phyloP scores from a whole-genome alignment of 2,113 vertebrate species.

The Cynopterus brachyotis region DNA sequence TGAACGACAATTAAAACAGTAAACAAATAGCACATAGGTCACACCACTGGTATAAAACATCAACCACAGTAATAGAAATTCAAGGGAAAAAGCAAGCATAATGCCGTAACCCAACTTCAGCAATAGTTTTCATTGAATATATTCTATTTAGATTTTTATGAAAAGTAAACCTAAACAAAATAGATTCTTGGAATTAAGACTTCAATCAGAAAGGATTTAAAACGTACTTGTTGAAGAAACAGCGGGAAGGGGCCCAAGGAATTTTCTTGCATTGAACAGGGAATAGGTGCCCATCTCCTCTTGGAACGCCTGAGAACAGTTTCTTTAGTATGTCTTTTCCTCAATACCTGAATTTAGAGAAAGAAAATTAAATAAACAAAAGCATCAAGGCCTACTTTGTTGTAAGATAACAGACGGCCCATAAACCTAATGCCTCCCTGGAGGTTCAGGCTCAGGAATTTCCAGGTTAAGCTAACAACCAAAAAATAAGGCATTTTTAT shows the following conservation, averaged over 20 bases:
- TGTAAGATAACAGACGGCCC: not conserved
- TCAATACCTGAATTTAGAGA: slow-evolving; percentile 56
- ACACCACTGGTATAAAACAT: not conserved
- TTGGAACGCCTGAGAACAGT: slow-evolving; percentile 86
- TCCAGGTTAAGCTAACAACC: not conserved
- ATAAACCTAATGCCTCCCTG: not conserved
- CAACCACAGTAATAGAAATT: not conserved
- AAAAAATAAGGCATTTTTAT: not conserved
- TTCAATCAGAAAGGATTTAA: not conserved
- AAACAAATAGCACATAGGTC: not conserved
- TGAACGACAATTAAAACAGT: not conserved
- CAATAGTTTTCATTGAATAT: not conserved
- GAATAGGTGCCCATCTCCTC: slow-evolving; percentile 92
- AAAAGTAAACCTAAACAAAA: not conserved
- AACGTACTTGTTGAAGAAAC: slow-evolving; percentile 85
- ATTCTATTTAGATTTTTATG: not conserved
- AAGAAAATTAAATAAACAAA: not conserved
- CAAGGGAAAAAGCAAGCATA: not conserved
- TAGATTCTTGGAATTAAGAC: not conserved
- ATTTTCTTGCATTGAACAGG: slow-evolving; percentile 89
- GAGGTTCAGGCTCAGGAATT: not conserved
- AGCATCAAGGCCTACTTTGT: not conserved
- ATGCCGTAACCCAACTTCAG: not conserved
- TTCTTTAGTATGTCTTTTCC: slow-evolving; percentile 77
- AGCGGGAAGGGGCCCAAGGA: slow-evolving; percentile 84